phyloP scores from a whole-genome alignment of 2,113 vertebrate species.

The Sander lucioperca region DNA sequence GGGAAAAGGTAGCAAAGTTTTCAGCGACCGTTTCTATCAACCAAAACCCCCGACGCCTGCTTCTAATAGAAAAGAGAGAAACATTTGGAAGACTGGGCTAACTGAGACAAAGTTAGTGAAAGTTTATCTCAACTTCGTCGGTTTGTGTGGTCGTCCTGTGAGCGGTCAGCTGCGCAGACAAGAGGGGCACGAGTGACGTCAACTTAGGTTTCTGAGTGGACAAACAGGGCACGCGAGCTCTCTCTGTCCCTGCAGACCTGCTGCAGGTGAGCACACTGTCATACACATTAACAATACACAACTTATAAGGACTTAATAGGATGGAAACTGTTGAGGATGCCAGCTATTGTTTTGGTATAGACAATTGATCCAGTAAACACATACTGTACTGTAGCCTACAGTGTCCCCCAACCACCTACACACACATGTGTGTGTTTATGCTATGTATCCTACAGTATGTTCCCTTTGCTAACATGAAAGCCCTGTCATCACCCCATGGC shows the following conservation, averaged over 20 bases:
- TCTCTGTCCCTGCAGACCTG: constrained; percentile 16
- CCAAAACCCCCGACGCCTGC: constrained; percentile 66
- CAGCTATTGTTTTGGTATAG: neutral
- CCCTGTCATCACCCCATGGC: neutral
- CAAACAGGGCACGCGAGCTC: constrained; percentile 25
- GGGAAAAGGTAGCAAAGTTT: neutral
- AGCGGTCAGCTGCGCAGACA: constrained; percentile 30
- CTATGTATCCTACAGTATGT: neutral
- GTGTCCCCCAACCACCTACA: neutral
- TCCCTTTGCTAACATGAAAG: constrained; percentile 13
- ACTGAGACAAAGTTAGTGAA: constrained; percentile 2
- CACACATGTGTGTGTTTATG: neutral
- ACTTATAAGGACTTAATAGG: fast-evolving
- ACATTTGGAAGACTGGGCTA: constrained; percentile 54
- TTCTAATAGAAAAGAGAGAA: constrained; percentile 40
- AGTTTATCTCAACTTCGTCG: constrained; percentile 27
- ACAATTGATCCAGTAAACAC: neutral
- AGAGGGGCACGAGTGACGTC: constrained; percentile 73
- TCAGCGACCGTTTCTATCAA: constrained; percentile 40
- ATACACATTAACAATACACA: neutral
- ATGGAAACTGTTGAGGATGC: neutral
- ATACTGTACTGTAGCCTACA: neutral
- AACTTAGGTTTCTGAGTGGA: constrained; percentile 30
- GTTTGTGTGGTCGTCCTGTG: constrained; percentile 17
- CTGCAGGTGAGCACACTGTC: constrained; percentile 28